Percentiles rank a stretch among this genome's conserved stretches.
These are phyloP conservation scores for Drosophila sechellia DNA, from an alignment of 1,140 invertebrate genomes.

Conservation along the genomic window DNA sequence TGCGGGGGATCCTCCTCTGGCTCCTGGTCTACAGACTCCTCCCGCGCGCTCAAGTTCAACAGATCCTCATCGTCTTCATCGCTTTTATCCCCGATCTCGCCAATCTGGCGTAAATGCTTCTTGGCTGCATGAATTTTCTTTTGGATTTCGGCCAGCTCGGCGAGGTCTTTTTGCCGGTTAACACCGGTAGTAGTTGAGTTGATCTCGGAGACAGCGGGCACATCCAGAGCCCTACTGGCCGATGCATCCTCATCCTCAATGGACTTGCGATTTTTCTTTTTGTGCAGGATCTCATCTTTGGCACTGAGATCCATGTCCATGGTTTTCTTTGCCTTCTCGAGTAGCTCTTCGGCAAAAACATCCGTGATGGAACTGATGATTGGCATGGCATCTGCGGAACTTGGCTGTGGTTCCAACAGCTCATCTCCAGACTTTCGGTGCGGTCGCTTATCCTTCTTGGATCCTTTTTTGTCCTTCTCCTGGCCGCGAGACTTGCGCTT, in stretches of 20 bases:
- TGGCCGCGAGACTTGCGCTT: slow-evolving; percentile 63
- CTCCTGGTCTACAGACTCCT: slow-evolving; percentile 63
- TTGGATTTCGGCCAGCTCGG: slow-evolving; percentile 74
- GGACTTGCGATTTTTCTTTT: slow-evolving; percentile 70
- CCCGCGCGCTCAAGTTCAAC: slow-evolving; percentile 86
- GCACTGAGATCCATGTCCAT: slow-evolving; percentile 59
- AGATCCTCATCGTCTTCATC: slow-evolving; percentile 85
- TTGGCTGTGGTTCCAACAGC: slow-evolving; percentile 33
- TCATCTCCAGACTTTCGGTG: slow-evolving; percentile 84
- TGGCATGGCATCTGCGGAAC: slow-evolving; percentile 47
- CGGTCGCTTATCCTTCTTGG: slow-evolving; percentile 64
- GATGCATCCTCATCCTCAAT: slow-evolving; percentile 33
- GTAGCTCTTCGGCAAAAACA: slow-evolving; percentile 86
- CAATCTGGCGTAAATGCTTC: slow-evolving; percentile 84
- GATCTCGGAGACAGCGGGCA: slow-evolving; percentile 85
- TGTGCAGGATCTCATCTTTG: slow-evolving; percentile 75
- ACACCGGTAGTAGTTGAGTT: slow-evolving; percentile 61
- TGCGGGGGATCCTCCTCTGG: slow-evolving; percentile 8
- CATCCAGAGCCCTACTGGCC: slow-evolving; percentile 83
- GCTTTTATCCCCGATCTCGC: slow-evolving; percentile 64
- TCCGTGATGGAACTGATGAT: slow-evolving; percentile 87
- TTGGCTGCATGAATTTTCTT: slow-evolving; percentile 85
- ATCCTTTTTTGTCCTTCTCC: slow-evolving; percentile 58
- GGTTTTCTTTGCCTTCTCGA: slow-evolving; percentile 82
- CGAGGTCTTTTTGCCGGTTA: slow-evolving; percentile 81